phyloP scores from a whole-genome alignment of 2,113 vertebrate species.

The Phaethornis superciliosus region DNA sequence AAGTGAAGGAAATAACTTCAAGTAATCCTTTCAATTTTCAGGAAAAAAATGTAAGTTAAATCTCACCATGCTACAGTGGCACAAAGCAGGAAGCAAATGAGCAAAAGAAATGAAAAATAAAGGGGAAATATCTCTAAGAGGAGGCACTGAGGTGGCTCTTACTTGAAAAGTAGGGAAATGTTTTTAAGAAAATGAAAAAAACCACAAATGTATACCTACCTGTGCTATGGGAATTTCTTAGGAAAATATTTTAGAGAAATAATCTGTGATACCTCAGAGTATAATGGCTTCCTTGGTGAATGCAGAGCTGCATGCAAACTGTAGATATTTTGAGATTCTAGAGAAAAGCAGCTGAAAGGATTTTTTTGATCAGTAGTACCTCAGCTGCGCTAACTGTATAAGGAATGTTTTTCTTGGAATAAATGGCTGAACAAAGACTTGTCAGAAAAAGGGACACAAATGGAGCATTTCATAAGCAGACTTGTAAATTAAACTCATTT shows the following conservation, averaged over 20 bases:
- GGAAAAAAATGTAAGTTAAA: not conserved
- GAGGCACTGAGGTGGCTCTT: not conserved
- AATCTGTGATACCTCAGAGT: not conserved
- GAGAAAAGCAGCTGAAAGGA: slow-evolving; percentile 25
- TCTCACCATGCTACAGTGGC: not conserved
- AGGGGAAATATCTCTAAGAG: not conserved
- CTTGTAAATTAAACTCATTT: not conserved
- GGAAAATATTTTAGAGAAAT: not conserved
- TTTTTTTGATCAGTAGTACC: slow-evolving; percentile 4
- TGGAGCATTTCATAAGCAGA: not conserved
- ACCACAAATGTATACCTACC: not conserved
- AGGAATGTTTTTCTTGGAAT: not conserved
- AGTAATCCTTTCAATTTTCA: not conserved
- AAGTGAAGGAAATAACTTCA: not conserved
- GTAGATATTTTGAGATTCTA: not conserved
- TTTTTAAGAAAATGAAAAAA: not conserved
- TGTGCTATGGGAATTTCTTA: not conserved
- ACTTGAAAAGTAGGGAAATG: not conserved
- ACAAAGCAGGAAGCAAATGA: not conserved
- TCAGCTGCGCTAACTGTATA: not conserved
- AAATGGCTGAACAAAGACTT: not conserved
- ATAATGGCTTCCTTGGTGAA: not conserved
- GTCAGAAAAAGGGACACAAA: not conserved
- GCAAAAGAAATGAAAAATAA: not conserved
- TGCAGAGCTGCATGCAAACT: not conserved